Base-by-base conservation (phyloP, 35 echinoderm and acorn worm genomes). In the Apostichopus californicus region DNA sequence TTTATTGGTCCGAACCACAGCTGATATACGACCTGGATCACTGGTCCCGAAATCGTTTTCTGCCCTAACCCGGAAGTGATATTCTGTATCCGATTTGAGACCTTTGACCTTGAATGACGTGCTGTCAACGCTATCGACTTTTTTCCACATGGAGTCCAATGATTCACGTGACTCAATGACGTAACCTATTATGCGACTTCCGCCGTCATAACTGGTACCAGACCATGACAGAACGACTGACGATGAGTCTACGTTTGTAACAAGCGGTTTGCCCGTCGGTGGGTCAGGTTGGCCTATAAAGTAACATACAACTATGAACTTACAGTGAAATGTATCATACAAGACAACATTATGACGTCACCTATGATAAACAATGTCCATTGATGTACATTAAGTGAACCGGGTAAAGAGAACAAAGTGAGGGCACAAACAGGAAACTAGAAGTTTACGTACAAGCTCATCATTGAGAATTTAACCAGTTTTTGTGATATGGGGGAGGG, bases 51-150 rank as follows among this genome's bases (percentile, higher is more conserved):
- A 85, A 21, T 91, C 93, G 80, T 98, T 98, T 63, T 92, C 88
- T 25, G 96, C 93, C 54, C 96, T 94, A 56, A 98, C 92, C 78
- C 96, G 90, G 93, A 98, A 98, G 80, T 94, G 86, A 95, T 98
- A 98, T 93, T 96, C 91, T 8, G 90, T 91, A 77, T 98, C 94
- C 8, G 96, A 87, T 90, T 91, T 60, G 23, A 98, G 93, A 81
- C 92, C 91, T 8, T 54, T 88, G 20, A 98, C 86, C 14, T 89
- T 87, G 25, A 94, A 83, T 14, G 96, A 98, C 5, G 94, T 98
- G 87, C 88, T 90, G 34, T 93, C 83, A 15, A 90, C 92, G 46
- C 64, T 91, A 15, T 90, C 87, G 0, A 95, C 78, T 14, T 66
- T 87, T 15, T 72, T 77, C 96, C 96, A 98, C 52, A 55, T 93